Evolutionary conservation across 2,888 invertebrate species (phyloP), one percentile per base, ranked within the genome.

Genomic region (Eupithecia insigniata): DNA sequence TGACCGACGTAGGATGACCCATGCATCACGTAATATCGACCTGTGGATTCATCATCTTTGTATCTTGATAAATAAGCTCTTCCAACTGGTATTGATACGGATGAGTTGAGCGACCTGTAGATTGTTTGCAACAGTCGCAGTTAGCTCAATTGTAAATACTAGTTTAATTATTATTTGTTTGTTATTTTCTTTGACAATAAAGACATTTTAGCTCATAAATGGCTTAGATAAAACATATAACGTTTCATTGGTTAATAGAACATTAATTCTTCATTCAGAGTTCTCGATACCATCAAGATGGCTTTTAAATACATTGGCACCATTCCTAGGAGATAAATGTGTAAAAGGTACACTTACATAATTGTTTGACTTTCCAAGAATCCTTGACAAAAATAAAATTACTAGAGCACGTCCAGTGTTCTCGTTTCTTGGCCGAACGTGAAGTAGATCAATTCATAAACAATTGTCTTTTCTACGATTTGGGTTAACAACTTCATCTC

Each of bases 341-440:
- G 30, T 32, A 34, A 36, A 2, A 32, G 46, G 16, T 51, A 69
- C 26, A 36, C 36, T 3, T n/a, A n/a, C n/a, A n/a, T 36, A 36
- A 36, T 64, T n/a, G 34, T 67, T 34, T 4, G 36, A 67, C 58
- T 58, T 66, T 71, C 43, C 55, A 58, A 62, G 43, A 64, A 74
- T 75, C 73, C 72, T 76, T 76, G 70, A 76, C 70, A 58, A 72
- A 69, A 73, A 69, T 64, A 74, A 70, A 64, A 58, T n/a, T 43
- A 28, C 64, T 28, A 69, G 64, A 64, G 55, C 39, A 65, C 60
- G 18, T 58, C 30, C 18, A 61, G 64, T 51, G 18, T 39, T 70
- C 71, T 61, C 74, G 72, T 71, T 75, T 74, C 62, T n/a, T n/a
- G 34, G 22, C 8, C 30, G 18, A n/a, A 34, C 16, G 30, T 30